phyloP scores from a whole-genome alignment of 2,888 invertebrate genomes.

The Nemapogon koenigi region DNA sequence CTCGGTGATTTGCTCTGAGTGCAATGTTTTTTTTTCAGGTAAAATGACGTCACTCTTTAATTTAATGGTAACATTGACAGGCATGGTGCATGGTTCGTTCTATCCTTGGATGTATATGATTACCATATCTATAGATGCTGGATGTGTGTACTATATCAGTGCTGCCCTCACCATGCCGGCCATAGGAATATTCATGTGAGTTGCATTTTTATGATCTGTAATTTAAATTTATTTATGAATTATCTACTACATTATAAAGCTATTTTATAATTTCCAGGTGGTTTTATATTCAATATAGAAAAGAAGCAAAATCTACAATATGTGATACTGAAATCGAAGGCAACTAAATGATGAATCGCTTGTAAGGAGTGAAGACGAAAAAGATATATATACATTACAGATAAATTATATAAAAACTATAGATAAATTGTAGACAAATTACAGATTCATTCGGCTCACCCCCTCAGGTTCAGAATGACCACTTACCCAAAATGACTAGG shows the following conservation, averaged over 20 bases:
- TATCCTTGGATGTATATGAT: conserved; percentile 73
- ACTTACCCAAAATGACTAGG: no score
- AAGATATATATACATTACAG: no score
- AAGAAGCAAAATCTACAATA: conserved; percentile 12
- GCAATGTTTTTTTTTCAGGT: conserved; percentile 40
- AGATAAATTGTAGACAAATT: no score
- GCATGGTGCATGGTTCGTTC: conserved; percentile 73
- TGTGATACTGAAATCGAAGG: conserved; percentile 5
- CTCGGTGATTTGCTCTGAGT: no score
- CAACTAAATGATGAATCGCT: no score
- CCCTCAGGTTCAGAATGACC: no score
- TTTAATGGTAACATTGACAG: conserved; percentile 73
- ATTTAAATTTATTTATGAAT: background rate
- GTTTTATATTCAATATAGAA: conserved; percentile 33
- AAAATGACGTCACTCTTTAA: conserved; percentile 77
- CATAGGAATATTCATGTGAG: conserved; percentile 68
- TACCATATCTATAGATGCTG: conserved; percentile 68
- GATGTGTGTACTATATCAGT: conserved; percentile 71
- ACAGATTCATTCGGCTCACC: no score
- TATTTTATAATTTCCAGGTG: conserved; percentile 27
- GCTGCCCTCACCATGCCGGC: conserved; percentile 70
- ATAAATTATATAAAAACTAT: no score
- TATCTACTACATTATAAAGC: background rate
- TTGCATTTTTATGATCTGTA: conserved; percentile 11
- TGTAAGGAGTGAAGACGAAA: no score